phyloP scores from a whole-genome alignment of 1,140 invertebrate species.

The Drosophila nebulosa region DNA sequence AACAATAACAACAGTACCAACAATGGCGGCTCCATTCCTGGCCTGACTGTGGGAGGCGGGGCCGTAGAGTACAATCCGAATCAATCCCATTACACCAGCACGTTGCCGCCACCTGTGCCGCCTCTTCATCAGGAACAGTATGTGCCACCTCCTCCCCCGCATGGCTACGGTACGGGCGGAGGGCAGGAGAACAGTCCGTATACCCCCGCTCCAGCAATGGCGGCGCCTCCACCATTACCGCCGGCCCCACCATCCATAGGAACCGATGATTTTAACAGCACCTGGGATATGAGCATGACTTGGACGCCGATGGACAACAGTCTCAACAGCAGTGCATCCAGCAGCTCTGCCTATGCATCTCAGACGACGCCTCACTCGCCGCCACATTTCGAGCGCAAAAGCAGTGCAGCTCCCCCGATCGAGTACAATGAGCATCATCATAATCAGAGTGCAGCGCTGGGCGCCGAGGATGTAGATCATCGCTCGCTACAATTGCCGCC shows the following conservation, averaged over 20 bases:
- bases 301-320: conserved; percentile 71
- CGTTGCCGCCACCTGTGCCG: conserved; percentile 29
- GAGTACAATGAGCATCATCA: conserved; percentile 82
- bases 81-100: conserved; percentile 25
- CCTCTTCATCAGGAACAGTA: conserved; percentile 40
- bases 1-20: conserved; percentile 34
- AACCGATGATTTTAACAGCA: conserved; percentile 63
- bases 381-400: conserved; percentile 85
- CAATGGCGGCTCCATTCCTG: conserved; percentile 50
- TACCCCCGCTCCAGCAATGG: conserved; percentile 78
- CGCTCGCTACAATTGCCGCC: conserved; percentile 68
- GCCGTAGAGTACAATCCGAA: conserved; percentile 49
- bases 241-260: conserved; percentile 58
- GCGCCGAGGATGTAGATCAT: conserved; percentile 84
- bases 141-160: conserved; percentile 60
- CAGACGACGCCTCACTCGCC: conserved; percentile 85
- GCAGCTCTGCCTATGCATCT: conserved; percentile 55
- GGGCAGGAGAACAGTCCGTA: conserved; percentile 46
- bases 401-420: conserved; percentile 81
- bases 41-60: conserved; percentile 28
- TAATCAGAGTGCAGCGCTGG: conserved; percentile 64
- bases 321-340: conserved; percentile 59
- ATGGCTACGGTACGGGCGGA: conserved; percentile 30
- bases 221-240: conserved; percentile 84
- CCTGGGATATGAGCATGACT: conserved; percentile 76